Evolutionary conservation across 2,888 invertebrate species (phyloP), one percentile per base, ranked within the genome.

Genomic region (Muscina levida): DNA sequence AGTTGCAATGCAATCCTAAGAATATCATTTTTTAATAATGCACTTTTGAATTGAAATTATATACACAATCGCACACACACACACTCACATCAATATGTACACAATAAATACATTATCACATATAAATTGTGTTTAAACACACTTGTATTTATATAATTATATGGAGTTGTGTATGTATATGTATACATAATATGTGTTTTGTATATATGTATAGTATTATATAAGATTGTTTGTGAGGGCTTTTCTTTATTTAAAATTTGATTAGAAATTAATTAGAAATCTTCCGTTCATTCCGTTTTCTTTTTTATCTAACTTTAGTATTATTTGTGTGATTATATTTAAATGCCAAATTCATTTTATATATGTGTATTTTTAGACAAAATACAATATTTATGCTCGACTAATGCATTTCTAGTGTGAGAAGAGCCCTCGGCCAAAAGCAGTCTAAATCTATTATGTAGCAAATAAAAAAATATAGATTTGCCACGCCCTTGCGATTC

Each of bases 251-350:
- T 67, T 51, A 75, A 72, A 53, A 72, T 72, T 75, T 72, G 31
- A 75, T 75, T 79, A 68, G 67, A 79, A 79, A 75, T 79, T 79
- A 79, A 79, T 79, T 67, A 72, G 44, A 79, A 71, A 72, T 75
- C 71, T n/a, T n/a, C 75, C n/a, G 0, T 17, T 1, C 19, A 51
- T 3, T 39, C 1, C 19, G 8, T 65, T 66, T 17, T 15, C 67
- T 39, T 67, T 6, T 22, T 37, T 42, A 17, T 44, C 13, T 48
- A 57, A 66, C 17, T 22, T 48, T 15, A 31, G 19, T 57, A 79
- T 71, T 71, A 71, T 48, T 59, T 67, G 44, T 10, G 4, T 13
- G 2, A 44, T 10, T n/a, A 44, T 44, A 44, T 44, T 13, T 2
- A 2, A 44, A 4, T 37, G 4, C 37, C 37, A 6, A 37, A 6